Evolutionary conservation across 2,797 vertebrate genomes (phyloP).

Genomic region (Lycodopsis pacificus): DNA sequence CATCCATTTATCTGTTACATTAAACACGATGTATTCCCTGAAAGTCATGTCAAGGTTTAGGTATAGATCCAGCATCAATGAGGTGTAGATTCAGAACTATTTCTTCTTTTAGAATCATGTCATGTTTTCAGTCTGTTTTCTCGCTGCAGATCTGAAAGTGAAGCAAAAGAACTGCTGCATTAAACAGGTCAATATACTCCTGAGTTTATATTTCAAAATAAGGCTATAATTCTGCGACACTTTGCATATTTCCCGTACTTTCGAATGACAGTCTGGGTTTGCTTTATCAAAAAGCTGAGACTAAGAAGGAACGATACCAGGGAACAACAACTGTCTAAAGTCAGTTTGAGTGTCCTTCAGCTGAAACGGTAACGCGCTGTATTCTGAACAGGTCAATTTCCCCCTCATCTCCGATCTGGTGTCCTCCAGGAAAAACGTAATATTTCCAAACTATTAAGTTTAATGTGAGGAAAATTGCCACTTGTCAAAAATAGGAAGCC

Average conservation of each 20-base stretch:
- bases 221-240: background rate
- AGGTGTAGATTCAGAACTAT: background rate
- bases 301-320: slow-evolving; percentile 5
- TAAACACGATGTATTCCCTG: slow-evolving; percentile 3
- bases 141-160: slow-evolving; percentile 11
- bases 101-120: slow-evolving; percentile 7
- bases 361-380: slow-evolving; percentile 7
- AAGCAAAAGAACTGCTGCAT: slow-evolving; percentile 7
- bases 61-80: slow-evolving; percentile 11
- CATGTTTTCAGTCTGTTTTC: background rate
- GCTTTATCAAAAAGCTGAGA: slow-evolving; percentile 11
- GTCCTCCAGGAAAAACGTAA: slow-evolving; percentile 43
- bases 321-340: slow-evolving; percentile 20
- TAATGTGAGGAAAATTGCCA: slow-evolving; percentile 42
- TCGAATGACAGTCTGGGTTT: background rate
- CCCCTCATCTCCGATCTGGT: slow-evolving; percentile 26
- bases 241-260: background rate
- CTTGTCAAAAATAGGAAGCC: slow-evolving; percentile 30
- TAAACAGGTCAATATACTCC: slow-evolving; percentile 26
- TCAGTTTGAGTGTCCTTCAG: slow-evolving; percentile 45
- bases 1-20: background rate
- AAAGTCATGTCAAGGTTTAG: slow-evolving; percentile 6
- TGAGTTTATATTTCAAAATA: slow-evolving; percentile 20
- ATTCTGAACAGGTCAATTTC: slow-evolving; percentile 32
- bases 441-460: slow-evolving; percentile 52